Conservation (phyloP, 2,888 invertebrate species). For the Thymelicus lineola region DNA sequence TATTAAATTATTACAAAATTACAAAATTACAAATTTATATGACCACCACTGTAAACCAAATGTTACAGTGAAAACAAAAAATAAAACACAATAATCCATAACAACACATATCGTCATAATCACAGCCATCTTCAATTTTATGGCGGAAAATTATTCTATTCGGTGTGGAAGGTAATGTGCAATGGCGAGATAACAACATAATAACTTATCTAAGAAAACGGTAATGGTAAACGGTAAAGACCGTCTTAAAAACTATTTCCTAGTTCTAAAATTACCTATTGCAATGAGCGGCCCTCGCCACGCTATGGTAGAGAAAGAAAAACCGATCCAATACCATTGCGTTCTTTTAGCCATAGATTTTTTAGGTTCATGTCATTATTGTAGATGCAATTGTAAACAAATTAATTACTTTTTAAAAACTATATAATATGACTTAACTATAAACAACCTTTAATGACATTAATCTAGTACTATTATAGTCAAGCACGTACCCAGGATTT, state of each 20-base stretch:
- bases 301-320: constrained; percentile 54
- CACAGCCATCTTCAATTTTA: neutral
- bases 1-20: too few species aligned
- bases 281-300: constrained; percentile 59
- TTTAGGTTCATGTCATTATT: neutral
- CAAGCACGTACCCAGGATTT: too few species aligned
- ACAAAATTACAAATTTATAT: too few species aligned
- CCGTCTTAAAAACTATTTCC: constrained; percentile 40
- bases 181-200: constrained; percentile 11
- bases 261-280: constrained; percentile 42
- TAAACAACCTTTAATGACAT: too few species aligned
- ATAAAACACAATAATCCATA: too few species aligned
- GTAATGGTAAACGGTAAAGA: constrained; percentile 35
- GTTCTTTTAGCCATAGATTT: constrained; percentile 15
- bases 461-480: too few species aligned
- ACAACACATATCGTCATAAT: neutral
- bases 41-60: too few species aligned
- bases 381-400: too few species aligned
- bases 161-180: constrained; percentile 7
- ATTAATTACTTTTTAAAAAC: too few species aligned
- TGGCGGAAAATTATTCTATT: constrained; percentile 14
- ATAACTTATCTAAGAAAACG: constrained; percentile 21
- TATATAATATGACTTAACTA: too few species aligned
- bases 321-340: constrained; percentile 36
- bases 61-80: too few species aligned